Conservation (phyloP, 2,797 vertebrate species). For the Sus cebifrons region DNA sequence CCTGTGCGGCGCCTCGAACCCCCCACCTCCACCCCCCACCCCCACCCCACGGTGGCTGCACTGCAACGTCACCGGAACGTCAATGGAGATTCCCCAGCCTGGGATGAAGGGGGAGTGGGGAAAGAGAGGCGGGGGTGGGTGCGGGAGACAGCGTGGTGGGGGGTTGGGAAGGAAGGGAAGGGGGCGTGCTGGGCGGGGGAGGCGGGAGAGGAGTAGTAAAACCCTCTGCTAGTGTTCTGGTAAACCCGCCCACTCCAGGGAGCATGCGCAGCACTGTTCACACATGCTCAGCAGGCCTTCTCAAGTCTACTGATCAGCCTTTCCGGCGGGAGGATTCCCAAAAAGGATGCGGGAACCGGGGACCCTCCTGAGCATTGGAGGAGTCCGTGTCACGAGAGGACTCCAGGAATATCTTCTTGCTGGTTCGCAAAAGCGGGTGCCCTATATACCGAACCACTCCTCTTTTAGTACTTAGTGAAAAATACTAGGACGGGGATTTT, state of each 20-base stretch:
- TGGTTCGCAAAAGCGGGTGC: constrained; percentile 11
- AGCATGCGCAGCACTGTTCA: constrained; percentile 81
- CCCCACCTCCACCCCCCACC: background rate
- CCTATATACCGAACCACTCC: background rate
- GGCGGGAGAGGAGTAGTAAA: constrained; percentile 72
- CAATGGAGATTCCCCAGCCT: constrained; percentile 85
- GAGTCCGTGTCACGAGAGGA: background rate
- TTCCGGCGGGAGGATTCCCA: background rate
- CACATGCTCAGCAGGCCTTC: constrained; percentile 83
- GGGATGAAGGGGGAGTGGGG: constrained; percentile 35
- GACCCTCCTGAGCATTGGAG: background rate
- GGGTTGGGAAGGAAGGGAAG: background rate
- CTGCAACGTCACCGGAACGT: constrained; percentile 77
- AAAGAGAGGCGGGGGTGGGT: background rate
- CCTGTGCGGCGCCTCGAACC: constrained; percentile 75
- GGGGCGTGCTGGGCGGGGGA: background rate
- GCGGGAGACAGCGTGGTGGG: background rate
- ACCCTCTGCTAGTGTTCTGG: background rate
- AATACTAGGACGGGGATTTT: constrained; percentile 13
- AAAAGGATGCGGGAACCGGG: background rate
- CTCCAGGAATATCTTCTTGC: background rate
- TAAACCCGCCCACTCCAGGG: constrained; percentile 75
- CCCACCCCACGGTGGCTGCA: background rate
- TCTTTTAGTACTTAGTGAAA: constrained; percentile 27
- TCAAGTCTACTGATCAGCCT: background rate